Conservation (phyloP, 1,140 invertebrate species). For the Sminthurides bifidus region DNA sequence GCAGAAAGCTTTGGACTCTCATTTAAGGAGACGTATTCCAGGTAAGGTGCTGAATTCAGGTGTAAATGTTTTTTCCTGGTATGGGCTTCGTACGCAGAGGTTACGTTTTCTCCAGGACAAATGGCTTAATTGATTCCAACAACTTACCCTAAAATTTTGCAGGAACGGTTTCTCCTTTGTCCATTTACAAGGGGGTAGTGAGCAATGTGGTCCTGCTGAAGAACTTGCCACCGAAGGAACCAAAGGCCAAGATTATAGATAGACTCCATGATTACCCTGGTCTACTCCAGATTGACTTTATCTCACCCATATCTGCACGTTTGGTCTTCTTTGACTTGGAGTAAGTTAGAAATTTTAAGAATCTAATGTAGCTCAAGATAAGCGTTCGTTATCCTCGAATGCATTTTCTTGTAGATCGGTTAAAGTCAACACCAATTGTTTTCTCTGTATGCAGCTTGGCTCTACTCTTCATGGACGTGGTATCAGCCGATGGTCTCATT, state of each 20-base stretch:
- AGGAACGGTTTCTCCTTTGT: slow-evolving; percentile 20
- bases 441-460: slow-evolving; percentile 12
- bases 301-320: slow-evolving; percentile 17
- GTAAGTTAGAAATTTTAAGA: slow-evolving; percentile 5
- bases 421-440: background rate
- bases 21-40: slow-evolving; percentile 17
- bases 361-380: background rate
- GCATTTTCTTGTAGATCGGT: background rate
- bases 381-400: background rate
- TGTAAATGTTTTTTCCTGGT: background rate
- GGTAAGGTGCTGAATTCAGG: slow-evolving; percentile 17
- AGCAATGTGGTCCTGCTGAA: slow-evolving; percentile 28
- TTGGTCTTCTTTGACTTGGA: slow-evolving; percentile 25
- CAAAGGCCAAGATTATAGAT: slow-evolving; percentile 21
- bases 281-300: slow-evolving; percentile 19
- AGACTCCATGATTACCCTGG: slow-evolving; percentile 24
- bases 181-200: slow-evolving; percentile 27
- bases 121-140: background rate
- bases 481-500: slow-evolving; percentile 19
- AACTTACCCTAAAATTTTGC: background rate
- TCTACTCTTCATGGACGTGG: slow-evolving; percentile 29
- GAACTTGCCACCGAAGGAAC: slow-evolving; percentile 21
- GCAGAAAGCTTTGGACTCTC: slow-evolving; percentile 19
- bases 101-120: too few relatives aligned
- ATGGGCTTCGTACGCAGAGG: background rate